Percentiles rank a stretch among this genome's conserved stretches.
Evolutionary conservation across 2,113 vertebrate genomes (phyloP).

Genomic region (Leucopsar rothschildi): DNA sequence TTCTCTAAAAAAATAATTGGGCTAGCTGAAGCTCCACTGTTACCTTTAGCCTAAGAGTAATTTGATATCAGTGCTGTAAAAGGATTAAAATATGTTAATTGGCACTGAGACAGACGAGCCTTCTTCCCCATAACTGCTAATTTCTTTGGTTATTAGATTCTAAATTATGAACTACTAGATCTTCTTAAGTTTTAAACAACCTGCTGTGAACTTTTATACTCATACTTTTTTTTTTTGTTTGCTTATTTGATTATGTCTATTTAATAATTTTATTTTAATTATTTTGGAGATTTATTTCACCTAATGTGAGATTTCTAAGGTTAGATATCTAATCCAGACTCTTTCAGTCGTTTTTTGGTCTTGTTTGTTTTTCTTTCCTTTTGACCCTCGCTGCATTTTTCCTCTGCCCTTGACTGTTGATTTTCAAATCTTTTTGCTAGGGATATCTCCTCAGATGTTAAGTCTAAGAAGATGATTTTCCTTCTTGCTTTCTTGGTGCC

Average conservation of each 20-base stretch:
- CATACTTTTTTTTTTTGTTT: not conserved
- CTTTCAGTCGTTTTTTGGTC: fast-evolving
- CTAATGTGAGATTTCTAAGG: not conserved
- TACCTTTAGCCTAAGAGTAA: not conserved
- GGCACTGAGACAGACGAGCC: fast-evolving
- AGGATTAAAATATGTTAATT: not conserved
- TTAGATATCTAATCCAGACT: not conserved
- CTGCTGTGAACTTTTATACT: not conserved
- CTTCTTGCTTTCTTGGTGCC: not conserved
- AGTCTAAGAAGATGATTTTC: not conserved
- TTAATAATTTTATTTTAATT: not conserved
- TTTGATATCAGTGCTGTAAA: not conserved
- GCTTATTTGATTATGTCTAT: not conserved
- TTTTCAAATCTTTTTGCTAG: not conserved
- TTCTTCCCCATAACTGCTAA: not conserved
- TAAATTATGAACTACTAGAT: not conserved
- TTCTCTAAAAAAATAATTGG: not conserved
- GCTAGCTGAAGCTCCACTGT: not conserved
- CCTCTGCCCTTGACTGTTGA: not conserved
- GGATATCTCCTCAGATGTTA: not conserved
- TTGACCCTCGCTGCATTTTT: not conserved
- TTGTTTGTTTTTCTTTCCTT: not conserved
- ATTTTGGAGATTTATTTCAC: not conserved
- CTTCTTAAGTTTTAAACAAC: not conserved
- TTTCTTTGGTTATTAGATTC: not conserved